Evolutionary conservation across 2,888 invertebrate genomes (phyloP).

Genomic region (Nipponacmea schrenckii): DNA sequence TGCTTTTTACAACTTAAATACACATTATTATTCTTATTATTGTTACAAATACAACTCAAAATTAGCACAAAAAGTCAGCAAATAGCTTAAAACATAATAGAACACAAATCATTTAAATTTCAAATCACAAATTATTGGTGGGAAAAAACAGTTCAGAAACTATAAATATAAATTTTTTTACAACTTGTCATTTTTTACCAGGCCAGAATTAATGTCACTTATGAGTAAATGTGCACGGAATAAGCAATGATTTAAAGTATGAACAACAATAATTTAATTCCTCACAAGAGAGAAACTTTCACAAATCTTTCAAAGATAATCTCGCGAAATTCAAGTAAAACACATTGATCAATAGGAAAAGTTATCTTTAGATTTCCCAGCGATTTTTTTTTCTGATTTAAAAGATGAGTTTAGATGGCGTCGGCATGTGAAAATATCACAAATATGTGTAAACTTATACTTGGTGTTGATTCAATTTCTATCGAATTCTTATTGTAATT

Average conservation of each 20-base stretch:
- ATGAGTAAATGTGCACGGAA: neutral
- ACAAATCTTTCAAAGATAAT: neutral
- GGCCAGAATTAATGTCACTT: too few species aligned
- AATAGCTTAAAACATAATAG: too few species aligned
- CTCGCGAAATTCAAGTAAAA: neutral
- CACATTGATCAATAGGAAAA: slow-evolving; percentile 5
- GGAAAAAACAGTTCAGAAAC: too few species aligned
- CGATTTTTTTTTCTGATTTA: neutral
- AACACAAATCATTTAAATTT: too few species aligned
- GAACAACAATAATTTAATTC: slow-evolving; percentile 3
- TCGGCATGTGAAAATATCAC: slow-evolving; percentile 5
- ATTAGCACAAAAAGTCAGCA: too few species aligned
- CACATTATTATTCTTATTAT: too few species aligned
- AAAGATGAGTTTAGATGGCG: slow-evolving; percentile 5
- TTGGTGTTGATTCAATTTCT: neutral
- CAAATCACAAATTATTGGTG: too few species aligned
- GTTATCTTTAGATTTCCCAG: slow-evolving; percentile 3
- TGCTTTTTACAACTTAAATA: too few species aligned
- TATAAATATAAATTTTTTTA: too few species aligned
- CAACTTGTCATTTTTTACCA: too few species aligned
- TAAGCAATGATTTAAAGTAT: neutral
- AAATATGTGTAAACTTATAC: neutral
- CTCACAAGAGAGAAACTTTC: neutral
- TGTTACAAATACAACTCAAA: too few species aligned
- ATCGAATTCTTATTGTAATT: neutral